A percentile compares a stretch with the other conserved stretches of the same genome.
phyloP scores from a whole-genome alignment of 2,113 vertebrate genomes.

The Acrocephalus kingi region DNA sequence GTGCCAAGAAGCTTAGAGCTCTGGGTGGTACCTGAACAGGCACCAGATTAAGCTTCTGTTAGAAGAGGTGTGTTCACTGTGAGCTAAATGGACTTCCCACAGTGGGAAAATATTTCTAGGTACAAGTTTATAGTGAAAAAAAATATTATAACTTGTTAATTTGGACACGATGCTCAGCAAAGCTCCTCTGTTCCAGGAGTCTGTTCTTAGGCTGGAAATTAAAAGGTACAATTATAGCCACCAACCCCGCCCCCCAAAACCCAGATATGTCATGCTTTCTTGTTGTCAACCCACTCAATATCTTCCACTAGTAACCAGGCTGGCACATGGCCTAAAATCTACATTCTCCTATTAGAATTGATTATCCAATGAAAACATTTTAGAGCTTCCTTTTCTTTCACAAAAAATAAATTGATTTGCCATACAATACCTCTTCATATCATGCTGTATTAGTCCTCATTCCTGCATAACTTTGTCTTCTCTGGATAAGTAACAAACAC shows the following conservation, averaged over 20 bases:
- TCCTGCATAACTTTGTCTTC: not conserved
- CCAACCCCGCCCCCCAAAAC: not conserved
- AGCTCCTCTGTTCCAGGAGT: not conserved
- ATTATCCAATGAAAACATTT: not conserved
- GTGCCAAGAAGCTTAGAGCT: not conserved
- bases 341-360: not conserved
- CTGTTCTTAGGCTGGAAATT: not conserved
- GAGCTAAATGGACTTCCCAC: not conserved
- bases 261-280: not conserved
- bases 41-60: not conserved
- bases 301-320: not conserved
- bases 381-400: not conserved
- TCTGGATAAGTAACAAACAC: not conserved
- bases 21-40: not conserved
- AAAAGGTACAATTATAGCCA: not conserved
- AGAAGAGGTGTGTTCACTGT: not conserved
- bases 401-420: not conserved
- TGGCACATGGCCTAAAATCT: not conserved
- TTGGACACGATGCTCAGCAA: not conserved
- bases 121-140: not conserved
- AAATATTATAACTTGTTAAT: not conserved
- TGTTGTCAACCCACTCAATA: not conserved
- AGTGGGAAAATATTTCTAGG: not conserved
- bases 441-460: not conserved
- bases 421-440: not conserved